Conservation (phyloP, 2,113 vertebrate species). For the Rallus limicola region DNA sequence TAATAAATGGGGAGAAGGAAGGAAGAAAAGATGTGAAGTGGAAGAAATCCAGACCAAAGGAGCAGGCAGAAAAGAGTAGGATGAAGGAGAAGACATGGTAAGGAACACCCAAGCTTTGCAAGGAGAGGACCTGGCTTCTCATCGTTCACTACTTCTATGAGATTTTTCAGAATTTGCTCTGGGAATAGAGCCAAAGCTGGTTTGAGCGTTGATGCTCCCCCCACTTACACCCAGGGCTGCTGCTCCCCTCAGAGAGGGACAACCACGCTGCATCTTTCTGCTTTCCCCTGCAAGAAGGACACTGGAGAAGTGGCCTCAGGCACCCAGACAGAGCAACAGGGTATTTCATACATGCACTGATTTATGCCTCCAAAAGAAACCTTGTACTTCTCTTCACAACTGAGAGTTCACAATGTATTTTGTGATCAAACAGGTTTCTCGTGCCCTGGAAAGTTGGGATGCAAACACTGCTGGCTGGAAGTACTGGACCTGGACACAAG, state of each 20-base stretch:
- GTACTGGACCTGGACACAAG: background rate
- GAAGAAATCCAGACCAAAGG: background rate
- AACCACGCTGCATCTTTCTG: background rate
- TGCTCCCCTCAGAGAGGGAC: background rate
- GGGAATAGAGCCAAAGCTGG: constrained; percentile 1
- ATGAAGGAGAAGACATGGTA: background rate
- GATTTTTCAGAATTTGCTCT: background rate
- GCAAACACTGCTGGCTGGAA: background rate
- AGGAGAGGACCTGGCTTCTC: background rate
- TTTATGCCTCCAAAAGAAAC: background rate
- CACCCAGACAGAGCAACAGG: background rate
- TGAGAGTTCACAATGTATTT: background rate
- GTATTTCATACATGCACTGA: background rate
- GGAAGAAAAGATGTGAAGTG: background rate
- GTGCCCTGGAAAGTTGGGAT: background rate
- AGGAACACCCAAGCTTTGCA: background rate
- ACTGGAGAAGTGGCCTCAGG: background rate
- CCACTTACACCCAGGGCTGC: background rate
- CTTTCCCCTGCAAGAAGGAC: background rate
- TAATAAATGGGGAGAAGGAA: background rate
- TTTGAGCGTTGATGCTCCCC: background rate
- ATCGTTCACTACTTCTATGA: background rate
- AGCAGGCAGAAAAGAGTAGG: background rate
- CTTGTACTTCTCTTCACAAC: background rate
- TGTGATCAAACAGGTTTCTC: background rate